Evolutionary conservation across 1,140 invertebrate species (phyloP).

Genomic region (Heliconius hewitsoni): DNA sequence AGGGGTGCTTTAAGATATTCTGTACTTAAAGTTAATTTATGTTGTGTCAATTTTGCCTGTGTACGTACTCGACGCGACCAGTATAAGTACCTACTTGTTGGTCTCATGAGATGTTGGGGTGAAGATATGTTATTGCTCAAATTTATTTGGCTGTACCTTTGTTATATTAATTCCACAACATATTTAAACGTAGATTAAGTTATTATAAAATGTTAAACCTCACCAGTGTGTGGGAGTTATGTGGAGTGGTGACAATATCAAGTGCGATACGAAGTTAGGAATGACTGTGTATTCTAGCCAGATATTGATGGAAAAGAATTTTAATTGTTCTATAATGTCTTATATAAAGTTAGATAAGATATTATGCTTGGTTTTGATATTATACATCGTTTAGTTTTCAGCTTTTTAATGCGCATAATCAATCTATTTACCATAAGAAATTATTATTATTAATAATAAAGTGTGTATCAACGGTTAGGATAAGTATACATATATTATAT

Average conservation of each 20-base stretch:
- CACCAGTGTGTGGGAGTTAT: background rate
- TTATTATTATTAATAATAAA: constrained; percentile 9
- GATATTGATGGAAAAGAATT: background rate
- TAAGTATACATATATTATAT: background rate
- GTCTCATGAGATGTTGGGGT: background rate
- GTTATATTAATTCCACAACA: background rate
- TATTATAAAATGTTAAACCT: background rate
- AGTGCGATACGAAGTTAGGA: constrained; percentile 27
- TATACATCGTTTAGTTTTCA: constrained; percentile 17
- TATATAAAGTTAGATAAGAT: background rate
- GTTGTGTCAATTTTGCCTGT: background rate
- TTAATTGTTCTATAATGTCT: background rate
- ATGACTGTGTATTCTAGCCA: background rate
- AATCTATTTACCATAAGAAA: constrained; percentile 12
- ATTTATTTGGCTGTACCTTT: constrained; percentile 16
- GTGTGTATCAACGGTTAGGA: background rate
- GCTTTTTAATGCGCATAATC: background rate
- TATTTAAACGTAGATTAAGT: constrained; percentile 11
- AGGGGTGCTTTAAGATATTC: background rate
- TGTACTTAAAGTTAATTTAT: background rate
- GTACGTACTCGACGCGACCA: background rate
- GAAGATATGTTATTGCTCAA: constrained; percentile 15
- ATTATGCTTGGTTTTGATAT: constrained; percentile 16
- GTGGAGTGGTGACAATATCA: constrained; percentile 32
- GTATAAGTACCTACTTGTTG: background rate